Percentiles rank a stretch among this genome's conserved stretches.
Evolutionary conservation across 2,888 invertebrate genomes (phyloP).

Genomic region (Acanthosepion pharaonis): DNA sequence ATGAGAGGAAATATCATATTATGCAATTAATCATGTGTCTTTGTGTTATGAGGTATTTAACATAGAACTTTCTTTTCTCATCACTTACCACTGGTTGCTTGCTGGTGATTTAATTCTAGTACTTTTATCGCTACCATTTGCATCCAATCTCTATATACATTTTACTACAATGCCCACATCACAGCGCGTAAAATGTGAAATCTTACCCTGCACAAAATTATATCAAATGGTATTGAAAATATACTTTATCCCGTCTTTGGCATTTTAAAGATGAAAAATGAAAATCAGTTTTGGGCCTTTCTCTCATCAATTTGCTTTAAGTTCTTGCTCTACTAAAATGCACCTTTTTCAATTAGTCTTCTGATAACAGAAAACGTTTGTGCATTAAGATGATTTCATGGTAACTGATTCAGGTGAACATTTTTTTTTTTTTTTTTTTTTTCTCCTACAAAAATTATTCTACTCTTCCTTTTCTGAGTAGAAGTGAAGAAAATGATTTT

Average conservation of each 20-base stretch:
- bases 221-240: neutral
- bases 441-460: no score
- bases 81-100: neutral
- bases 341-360: no score
- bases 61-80: neutral
- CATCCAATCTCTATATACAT: neutral
- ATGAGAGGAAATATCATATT: conserved; percentile 16
- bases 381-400: no score
- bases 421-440: no score
- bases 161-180: neutral
- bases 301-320: no score
- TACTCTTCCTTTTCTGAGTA: no score
- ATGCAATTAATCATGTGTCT: neutral
- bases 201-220: neutral
- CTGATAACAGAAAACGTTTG: no score
- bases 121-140: neutral
- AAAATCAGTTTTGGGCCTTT: no score
- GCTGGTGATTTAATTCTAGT: neutral
- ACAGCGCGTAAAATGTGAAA: neutral
- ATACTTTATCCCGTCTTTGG: neutral
- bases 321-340: no score
- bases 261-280: no score
- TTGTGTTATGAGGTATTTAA: neutral
- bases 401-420: no score
- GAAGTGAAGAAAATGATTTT: no score